phyloP scores from a whole-genome alignment of 2,113 vertebrate genomes.

The Ptyas mucosa region DNA sequence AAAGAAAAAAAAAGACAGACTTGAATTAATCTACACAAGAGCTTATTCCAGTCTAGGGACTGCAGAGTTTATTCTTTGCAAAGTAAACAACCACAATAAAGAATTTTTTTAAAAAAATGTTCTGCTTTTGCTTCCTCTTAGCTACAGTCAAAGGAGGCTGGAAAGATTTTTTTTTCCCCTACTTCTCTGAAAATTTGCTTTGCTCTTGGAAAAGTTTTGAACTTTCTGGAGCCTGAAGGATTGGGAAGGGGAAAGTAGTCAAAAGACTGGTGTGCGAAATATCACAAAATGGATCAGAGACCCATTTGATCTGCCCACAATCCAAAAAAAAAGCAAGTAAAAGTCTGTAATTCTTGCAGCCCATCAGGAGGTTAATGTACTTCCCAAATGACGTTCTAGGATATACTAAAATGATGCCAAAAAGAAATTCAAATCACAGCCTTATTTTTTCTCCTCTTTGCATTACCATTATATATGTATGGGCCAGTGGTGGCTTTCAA shows the following conservation, averaged over 20 bases:
- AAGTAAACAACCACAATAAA: background rate
- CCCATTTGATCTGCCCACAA: background rate
- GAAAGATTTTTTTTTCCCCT: background rate
- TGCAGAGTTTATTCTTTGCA: background rate
- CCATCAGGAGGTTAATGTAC: too few relatives aligned
- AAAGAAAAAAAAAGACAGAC: background rate
- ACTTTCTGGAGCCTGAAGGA: background rate
- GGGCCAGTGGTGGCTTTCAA: too few relatives aligned
- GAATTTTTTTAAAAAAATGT: background rate
- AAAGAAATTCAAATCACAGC: background rate
- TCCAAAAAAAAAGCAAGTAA: background rate
- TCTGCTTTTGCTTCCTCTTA: background rate
- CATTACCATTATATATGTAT: background rate
- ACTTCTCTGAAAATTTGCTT: background rate
- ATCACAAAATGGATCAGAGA: background rate
- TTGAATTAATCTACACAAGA: background rate
- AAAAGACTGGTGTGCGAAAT: background rate
- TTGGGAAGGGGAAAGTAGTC: background rate
- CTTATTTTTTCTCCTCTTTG: background rate
- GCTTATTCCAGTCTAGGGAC: background rate
- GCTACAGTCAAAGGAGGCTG: background rate
- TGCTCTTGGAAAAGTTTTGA: background rate
- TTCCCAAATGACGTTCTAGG: background rate
- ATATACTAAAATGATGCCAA: background rate
- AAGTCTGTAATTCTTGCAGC: background rate